Conservation (phyloP, 1,140 invertebrate species). For the Heliconius hewitsoni region DNA sequence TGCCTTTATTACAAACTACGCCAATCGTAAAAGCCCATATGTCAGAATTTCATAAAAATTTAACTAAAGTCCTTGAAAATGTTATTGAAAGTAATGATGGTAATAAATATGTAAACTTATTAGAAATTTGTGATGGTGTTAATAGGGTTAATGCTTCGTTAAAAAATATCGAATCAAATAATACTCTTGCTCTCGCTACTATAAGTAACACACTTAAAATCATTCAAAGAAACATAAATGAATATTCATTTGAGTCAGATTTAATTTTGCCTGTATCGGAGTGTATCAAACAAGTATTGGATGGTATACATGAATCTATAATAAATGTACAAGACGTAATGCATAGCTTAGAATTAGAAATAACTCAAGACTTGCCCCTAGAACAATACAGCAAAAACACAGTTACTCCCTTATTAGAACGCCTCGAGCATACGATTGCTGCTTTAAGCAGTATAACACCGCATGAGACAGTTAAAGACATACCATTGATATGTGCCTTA, state of each 20-base stretch:
- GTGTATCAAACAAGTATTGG: constrained; percentile 70
- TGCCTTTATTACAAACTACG: constrained; percentile 52
- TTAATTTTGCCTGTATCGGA: constrained; percentile 57
- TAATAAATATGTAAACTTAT: constrained; percentile 64
- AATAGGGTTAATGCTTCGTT: constrained; percentile 61
- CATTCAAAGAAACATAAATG: constrained; percentile 57
- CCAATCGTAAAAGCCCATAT: constrained; percentile 55
- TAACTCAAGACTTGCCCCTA: constrained; percentile 49
- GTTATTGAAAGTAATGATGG: constrained; percentile 74
- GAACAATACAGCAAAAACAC: constrained; percentile 44
- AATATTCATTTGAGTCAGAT: constrained; percentile 57
- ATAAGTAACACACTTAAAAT: constrained; percentile 65
- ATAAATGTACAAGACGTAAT: constrained; percentile 70
- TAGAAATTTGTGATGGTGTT: constrained; percentile 67
- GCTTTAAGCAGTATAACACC: constrained; percentile 54
- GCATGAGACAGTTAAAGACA: constrained; percentile 50
- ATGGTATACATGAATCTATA: constrained; percentile 71
- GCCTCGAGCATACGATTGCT: constrained; percentile 60
- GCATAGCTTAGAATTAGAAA: constrained; percentile 65
- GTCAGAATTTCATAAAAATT: constrained; percentile 64
- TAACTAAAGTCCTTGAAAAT: constrained; percentile 76
- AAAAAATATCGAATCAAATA: constrained; percentile 56
- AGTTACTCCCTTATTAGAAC: constrained; percentile 54
- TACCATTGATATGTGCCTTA: constrained; percentile 48
- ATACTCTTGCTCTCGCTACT: constrained; percentile 52